phyloP scores from a whole-genome alignment of 2,888 invertebrate genomes.

The Hydraecia micacea region DNA sequence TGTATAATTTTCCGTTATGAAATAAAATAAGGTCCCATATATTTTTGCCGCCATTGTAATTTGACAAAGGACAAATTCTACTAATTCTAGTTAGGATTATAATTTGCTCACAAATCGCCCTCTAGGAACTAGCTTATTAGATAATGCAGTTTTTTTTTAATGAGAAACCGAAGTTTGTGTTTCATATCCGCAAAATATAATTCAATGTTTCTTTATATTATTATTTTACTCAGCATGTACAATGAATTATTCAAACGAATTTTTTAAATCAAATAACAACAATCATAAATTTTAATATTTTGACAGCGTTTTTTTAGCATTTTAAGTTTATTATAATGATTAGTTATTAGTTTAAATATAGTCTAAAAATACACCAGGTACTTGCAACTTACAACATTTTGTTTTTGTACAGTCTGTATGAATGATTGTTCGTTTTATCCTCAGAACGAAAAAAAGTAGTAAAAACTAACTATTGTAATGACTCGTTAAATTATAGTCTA shows the following conservation, averaged over 20 bases:
- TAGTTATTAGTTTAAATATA: conserved; percentile 68
- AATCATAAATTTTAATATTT: conserved; percentile 71
- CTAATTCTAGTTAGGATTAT: conserved; percentile 40
- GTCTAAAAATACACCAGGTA: conserved; percentile 67
- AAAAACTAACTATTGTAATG: conserved; percentile 17
- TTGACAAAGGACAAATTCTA: conserved; percentile 15
- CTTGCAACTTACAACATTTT: conserved; percentile 45
- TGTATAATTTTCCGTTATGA: conserved; percentile 2
- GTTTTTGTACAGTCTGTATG: conserved; percentile 26
- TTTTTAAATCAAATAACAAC: conserved; percentile 69
- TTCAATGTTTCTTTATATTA: conserved; percentile 46
- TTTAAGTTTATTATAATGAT: conserved; percentile 74
- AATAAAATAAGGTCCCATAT: conserved; percentile 3
- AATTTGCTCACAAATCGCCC: conserved; percentile 52
- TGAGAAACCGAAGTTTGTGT: conserved; percentile 22
- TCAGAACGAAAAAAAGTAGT: conserved; percentile 8
- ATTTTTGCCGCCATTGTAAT: conserved; percentile 26
- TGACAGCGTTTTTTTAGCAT: conserved; percentile 71
- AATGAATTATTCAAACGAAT: conserved; percentile 80
- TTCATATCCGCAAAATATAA: conserved; percentile 34
- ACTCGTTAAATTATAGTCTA: conserved; percentile 17
- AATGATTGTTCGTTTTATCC: conserved; percentile 7
- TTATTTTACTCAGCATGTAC: conserved; percentile 70
- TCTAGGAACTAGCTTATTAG: conserved; percentile 30
- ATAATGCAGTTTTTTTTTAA: neutral